Evolutionary conservation across 2,888 invertebrate genomes (phyloP).

Genomic region (Agrochola litura): DNA sequence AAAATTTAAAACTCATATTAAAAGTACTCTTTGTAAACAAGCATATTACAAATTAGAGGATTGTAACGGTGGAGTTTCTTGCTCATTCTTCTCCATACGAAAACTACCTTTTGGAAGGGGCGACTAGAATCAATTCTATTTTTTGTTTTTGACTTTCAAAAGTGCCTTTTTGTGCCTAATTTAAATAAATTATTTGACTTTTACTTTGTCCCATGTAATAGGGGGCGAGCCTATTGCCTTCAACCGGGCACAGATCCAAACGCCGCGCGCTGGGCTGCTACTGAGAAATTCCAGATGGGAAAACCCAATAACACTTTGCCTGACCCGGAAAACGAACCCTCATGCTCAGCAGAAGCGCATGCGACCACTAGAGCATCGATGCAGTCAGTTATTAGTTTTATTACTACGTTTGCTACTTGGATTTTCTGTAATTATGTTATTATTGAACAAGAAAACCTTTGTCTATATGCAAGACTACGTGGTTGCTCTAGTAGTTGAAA

Average conservation of each 20-base stretch:
- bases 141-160: too few relatives aligned
- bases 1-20: too few relatives aligned
- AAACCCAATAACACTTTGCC: not conserved
- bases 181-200: too few relatives aligned
- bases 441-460: not conserved
- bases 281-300: not conserved
- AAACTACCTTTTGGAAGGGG: too few relatives aligned
- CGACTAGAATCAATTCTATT: too few relatives aligned
- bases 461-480: not conserved
- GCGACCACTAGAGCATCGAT: not conserved
- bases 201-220: not conserved
- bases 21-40: too few relatives aligned
- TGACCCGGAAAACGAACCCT: not conserved
- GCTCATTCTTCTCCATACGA: too few relatives aligned
- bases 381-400: not conserved
- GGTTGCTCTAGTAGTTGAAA: not conserved
- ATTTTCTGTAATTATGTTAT: not conserved
- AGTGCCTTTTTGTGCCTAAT: too few relatives aligned
- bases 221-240: not conserved
- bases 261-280: not conserved
- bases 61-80: too few relatives aligned
- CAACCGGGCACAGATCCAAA: not conserved
- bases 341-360: not conserved
- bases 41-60: too few relatives aligned
- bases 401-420: not conserved